These are phyloP conservation scores for Anthopleura xanthogrammica DNA, from an alignment of 92 coral and sea anemone genomes.

Conservation along the genomic window DNA sequence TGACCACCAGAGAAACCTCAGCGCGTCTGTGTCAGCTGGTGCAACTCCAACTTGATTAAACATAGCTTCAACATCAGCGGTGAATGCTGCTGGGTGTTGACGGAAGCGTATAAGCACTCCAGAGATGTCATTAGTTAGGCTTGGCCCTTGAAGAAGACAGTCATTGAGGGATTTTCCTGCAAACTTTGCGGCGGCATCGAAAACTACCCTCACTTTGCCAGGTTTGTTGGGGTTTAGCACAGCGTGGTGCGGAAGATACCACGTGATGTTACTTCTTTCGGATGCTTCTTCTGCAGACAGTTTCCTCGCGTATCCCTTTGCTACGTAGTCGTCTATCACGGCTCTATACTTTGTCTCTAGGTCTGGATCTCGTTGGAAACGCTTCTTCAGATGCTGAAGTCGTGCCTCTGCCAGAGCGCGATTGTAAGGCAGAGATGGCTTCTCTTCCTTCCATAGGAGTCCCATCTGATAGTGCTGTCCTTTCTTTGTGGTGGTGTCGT, in stretches of 20 bases:
- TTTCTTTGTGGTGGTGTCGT: slow-evolving; percentile 30
- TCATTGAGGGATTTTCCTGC: slow-evolving; percentile 49
- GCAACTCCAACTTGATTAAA: no score
- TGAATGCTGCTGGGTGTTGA: slow-evolving; percentile 44
- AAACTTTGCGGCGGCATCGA: slow-evolving; percentile 65
- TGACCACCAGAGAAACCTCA: slow-evolving; percentile 64
- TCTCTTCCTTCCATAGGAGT: slow-evolving; percentile 35
- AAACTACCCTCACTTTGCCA: no score
- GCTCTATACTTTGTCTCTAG: no score
- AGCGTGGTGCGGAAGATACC: no score
- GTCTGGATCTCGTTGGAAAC: no score
- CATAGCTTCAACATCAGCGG: slow-evolving; percentile 64
- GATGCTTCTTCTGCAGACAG: no score
- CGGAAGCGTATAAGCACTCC: slow-evolving; percentile 67
- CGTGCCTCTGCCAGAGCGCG: no score
- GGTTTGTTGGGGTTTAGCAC: no score
- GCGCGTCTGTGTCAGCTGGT: slow-evolving; percentile 45
- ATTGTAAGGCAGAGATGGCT: slow-evolving; percentile 25
- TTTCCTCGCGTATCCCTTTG: slow-evolving; percentile 24
- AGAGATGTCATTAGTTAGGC: slow-evolving; percentile 50
- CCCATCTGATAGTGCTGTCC: slow-evolving; percentile 40
- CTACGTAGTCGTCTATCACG: no score
- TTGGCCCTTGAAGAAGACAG: slow-evolving; percentile 62
- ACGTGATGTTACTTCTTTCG: no score
- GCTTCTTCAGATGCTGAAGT: no score